A percentile compares a stretch with the other conserved stretches of the same genome.
These are phyloP conservation scores for Eurypyga helias DNA, from an alignment of 2,113 vertebrate species.

Conservation along the genomic window DNA sequence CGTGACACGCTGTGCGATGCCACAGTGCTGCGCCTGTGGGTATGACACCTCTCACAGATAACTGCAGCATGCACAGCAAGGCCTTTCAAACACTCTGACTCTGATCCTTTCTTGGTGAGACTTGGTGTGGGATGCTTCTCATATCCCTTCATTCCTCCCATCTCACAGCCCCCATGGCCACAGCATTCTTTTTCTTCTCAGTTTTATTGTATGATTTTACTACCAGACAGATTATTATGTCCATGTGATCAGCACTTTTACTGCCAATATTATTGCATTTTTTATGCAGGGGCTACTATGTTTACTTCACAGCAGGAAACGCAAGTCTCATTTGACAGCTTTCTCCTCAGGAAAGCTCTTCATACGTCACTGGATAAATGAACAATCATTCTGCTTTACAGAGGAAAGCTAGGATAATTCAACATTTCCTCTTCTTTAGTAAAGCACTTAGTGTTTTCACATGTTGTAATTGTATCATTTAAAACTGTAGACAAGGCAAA, in stretches of 20 bases:
- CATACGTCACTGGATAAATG: background rate
- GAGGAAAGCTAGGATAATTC: background rate
- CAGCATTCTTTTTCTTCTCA: background rate
- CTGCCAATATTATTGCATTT: background rate
- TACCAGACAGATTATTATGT: background rate
- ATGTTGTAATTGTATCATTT: slow-evolving; percentile 22
- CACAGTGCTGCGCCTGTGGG: rapidly evolving
- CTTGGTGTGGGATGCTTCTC: background rate
- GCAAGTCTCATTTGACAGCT: background rate
- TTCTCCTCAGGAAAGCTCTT: background rate
- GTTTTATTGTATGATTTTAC: background rate
- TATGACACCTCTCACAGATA: background rate
- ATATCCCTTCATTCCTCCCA: background rate
- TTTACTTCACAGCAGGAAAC: background rate
- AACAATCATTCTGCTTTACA: background rate
- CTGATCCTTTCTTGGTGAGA: background rate
- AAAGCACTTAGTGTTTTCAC: background rate
- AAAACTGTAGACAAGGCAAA: slow-evolving; percentile 25
- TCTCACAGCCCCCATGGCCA: rapidly evolving
- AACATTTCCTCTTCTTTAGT: background rate
- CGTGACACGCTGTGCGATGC: background rate
- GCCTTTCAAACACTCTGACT: background rate
- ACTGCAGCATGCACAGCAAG: background rate
- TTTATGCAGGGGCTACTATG: background rate
- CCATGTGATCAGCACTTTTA: background rate